Evolutionary conservation across 2,888 invertebrate genomes (phyloP), one percentile per base, ranked within the genome.

Genomic region (Hyalella azteca): DNA sequence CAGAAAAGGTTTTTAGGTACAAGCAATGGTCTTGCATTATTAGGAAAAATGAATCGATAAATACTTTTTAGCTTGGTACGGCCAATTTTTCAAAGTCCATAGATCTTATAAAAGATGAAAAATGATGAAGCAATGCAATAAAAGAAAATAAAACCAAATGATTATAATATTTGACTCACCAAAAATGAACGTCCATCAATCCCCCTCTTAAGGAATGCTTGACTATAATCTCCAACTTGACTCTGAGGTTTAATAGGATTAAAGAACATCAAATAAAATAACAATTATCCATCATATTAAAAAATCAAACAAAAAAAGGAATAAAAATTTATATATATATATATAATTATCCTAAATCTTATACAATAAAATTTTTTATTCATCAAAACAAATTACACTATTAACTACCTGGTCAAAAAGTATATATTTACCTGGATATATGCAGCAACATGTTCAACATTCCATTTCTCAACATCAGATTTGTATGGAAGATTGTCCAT

Each of bases 181-280:
- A 82, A 40, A 15, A 82, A 50, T 4, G 75, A 49, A 78, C 78
- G 80, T n/a, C 82, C 82, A 80, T 82, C 82, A 50, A 82, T 80
- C 15, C 80, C 82, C 54, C 41, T 80, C 40, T 78, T 80, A n/a
- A 82, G 73, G 41, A 76, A 78, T 4, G 45, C 66, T 54, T 82
- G 80, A 66, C 80, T 76, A 40, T 80, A 82, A 22, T 82, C 82
- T 36, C 80, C 49, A 2, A 82, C 50, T 48, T 82, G 79, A 45
- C 80, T 78, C 82, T 82, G 76, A 26, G 54, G 54, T 54, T 26
- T 26, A 7, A 50, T 22, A 54, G 3, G 3, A 26, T 3, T 54
- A 3, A 26, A 26, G 11, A 26, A 22, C 26, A 11, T 5, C 49
- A 40, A n/a, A 45, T n/a, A 22, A 15, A 4, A 22, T 22, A 76